A percentile compares a stretch with the other conserved stretches of the same genome.
phyloP scores from a whole-genome alignment of 2,888 invertebrate species.

The Diplazon laetatorius region DNA sequence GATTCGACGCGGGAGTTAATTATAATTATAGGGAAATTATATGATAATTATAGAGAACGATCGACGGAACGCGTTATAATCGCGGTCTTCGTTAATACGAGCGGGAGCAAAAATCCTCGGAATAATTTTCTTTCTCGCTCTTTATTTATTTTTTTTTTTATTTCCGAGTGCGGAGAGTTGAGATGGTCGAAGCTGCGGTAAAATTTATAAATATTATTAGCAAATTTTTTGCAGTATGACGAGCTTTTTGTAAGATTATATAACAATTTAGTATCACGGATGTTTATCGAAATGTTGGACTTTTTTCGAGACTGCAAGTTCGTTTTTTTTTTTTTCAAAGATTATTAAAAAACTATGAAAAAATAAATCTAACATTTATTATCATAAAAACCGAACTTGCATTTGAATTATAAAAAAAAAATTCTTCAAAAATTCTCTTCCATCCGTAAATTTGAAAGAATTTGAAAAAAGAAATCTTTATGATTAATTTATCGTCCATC shows the following conservation, averaged over 20 bases:
- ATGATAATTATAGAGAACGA: slow-evolving; percentile 70
- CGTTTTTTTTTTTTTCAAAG: no score
- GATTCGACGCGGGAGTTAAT: slow-evolving; percentile 52
- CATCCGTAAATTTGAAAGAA: no score
- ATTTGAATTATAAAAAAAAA: no score
- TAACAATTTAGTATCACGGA: neutral
- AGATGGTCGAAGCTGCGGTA: neutral
- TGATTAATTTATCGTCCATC: no score
- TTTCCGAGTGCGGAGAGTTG: neutral
- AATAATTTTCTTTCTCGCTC: neutral
- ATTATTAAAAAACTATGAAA: no score
- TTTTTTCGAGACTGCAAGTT: no score
- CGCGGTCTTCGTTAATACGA: slow-evolving; percentile 65
- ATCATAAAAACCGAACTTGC: no score
- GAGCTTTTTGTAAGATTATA: neutral
- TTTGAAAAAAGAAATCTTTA: no score
- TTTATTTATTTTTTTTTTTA: slow-evolving; percentile 10
- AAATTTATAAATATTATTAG: neutral
- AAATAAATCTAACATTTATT: no score
- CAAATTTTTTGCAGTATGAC: neutral
- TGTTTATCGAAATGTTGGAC: no score
- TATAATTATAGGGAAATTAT: slow-evolving; percentile 64
- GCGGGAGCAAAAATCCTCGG: slow-evolving; percentile 20
- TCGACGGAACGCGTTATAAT: slow-evolving; percentile 72
- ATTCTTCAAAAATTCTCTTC: no score